These are phyloP conservation scores for Eupithecia abbreviata DNA, from an alignment of 2,888 invertebrate genomes.

Conservation along the genomic window DNA sequence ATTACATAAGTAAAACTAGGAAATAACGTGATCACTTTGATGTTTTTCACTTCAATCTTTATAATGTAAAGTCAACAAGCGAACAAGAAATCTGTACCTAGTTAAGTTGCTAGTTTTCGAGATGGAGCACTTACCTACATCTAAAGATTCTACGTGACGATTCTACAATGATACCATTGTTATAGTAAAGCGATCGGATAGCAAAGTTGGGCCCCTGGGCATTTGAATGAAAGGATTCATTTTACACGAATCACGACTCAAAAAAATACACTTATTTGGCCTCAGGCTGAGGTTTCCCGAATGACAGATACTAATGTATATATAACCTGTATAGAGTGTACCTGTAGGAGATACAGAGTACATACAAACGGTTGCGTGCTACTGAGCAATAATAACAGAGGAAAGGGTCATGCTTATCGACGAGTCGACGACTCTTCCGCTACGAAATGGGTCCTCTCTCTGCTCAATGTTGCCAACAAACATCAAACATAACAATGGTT, in stretches of 20 bases:
- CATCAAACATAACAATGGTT: slow-evolving; percentile 40
- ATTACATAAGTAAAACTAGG: no score
- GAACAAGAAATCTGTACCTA: no score
- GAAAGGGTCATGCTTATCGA: slow-evolving; percentile 62
- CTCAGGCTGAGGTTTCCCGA: background rate
- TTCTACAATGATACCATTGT: no score
- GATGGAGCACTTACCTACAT: no score
- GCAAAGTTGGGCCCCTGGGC: background rate
- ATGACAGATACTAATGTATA: background rate
- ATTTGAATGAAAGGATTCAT: background rate
- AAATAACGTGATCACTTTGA: no score
- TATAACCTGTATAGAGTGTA: background rate
- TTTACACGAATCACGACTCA: background rate
- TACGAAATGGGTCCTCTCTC: slow-evolving; percentile 52
- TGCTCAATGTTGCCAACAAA: slow-evolving; percentile 62
- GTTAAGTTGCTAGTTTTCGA: no score
- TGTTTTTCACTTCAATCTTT: no score
- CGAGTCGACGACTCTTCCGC: slow-evolving; percentile 63
- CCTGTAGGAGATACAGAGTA: background rate
- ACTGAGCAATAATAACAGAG: slow-evolving; percentile 58
- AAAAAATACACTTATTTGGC: background rate
- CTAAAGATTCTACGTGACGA: no score
- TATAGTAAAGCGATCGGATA: no score
- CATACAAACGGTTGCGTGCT: slow-evolving; percentile 58
- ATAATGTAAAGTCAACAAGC: no score